A percentile compares a stretch with the other conserved stretches of the same genome.
Evolutionary conservation across 2,113 vertebrate genomes (phyloP).

Genomic region (Morone saxatilis): DNA sequence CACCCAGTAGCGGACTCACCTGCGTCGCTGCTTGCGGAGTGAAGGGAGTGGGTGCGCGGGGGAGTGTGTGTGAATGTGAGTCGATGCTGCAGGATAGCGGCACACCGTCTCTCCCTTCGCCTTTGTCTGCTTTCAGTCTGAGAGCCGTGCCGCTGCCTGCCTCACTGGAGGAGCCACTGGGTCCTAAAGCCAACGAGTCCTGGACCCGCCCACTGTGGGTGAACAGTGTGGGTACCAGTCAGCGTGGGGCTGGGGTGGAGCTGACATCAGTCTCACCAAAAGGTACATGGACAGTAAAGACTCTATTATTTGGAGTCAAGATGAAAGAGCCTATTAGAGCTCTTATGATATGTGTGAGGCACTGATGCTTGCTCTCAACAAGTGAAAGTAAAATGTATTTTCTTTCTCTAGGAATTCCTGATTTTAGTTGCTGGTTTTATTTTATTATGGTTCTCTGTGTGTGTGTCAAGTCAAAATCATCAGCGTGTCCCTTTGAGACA

Average conservation of each 20-base stretch:
- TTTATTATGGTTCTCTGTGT: background rate
- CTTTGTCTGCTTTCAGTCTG: constrained; percentile 81
- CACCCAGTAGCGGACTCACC: constrained; percentile 73
- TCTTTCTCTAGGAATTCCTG: background rate
- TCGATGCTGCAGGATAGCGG: constrained; percentile 82
- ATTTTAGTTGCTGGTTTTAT: background rate
- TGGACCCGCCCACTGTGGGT: constrained; percentile 68
- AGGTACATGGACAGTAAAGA: background rate
- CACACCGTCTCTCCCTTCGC: constrained; percentile 79
- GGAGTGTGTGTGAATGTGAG: constrained; percentile 48
- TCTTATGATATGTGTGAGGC: background rate
- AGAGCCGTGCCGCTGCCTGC: constrained; percentile 71
- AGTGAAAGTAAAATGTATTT: background rate
- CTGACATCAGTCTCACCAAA: constrained; percentile 20
- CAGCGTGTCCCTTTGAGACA: constrained; percentile 40
- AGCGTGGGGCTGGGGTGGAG: constrained; percentile 48
- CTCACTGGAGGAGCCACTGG: constrained; percentile 72
- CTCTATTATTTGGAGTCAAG: constrained; percentile 1
- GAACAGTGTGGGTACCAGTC: constrained; percentile 30
- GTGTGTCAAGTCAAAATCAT: constrained; percentile 19
- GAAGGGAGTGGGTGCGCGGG: constrained; percentile 66
- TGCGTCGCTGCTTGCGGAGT: constrained; percentile 76
- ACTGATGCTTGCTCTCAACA: background rate
- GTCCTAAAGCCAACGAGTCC: constrained; percentile 80
- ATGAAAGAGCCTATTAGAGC: constrained; percentile 26